Conservation (phyloP, 2,797 vertebrate genomes). For the Cossypha heuglini region DNA sequence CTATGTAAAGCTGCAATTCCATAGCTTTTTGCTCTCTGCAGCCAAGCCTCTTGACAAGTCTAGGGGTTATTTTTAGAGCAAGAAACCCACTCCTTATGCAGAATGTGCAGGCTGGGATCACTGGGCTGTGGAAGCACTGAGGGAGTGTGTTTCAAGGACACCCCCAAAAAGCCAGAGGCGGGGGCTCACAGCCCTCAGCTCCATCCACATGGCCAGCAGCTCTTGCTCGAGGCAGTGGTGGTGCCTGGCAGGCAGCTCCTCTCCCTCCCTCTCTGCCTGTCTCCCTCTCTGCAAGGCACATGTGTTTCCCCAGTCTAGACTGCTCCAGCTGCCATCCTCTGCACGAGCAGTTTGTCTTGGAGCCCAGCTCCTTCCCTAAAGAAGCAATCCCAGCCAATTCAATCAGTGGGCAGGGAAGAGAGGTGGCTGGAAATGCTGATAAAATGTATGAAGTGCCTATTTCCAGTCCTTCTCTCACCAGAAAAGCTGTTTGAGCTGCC, state of each 20-base stretch:
- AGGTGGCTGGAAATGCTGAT: not conserved
- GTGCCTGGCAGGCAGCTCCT: not conserved
- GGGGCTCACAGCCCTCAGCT: accelerated
- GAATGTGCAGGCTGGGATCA: not conserved
- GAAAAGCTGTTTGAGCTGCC: not conserved
- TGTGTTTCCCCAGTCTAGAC: slow-evolving; percentile 40
- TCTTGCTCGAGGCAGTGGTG: not conserved
- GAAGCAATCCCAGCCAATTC: not conserved
- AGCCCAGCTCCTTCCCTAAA: not conserved
- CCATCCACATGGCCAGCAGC: not conserved
- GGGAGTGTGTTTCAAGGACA: not conserved
- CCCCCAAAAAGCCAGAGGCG: accelerated
- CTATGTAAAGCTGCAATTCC: not conserved
- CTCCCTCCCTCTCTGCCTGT: not conserved
- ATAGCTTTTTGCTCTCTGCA: not conserved
- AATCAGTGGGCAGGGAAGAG: not conserved
- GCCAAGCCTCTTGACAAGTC: not conserved
- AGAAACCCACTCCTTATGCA: not conserved
- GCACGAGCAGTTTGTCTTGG: slow-evolving; percentile 47
- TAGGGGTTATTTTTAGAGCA: not conserved
- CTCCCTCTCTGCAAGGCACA: not conserved
- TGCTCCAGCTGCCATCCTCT: slow-evolving; percentile 34
- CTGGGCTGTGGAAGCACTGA: not conserved
- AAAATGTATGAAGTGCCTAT: slow-evolving; percentile 13
- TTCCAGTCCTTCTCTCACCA: not conserved